phyloP scores from a whole-genome alignment of 2,797 vertebrate species.

The Chromis chromis region DNA sequence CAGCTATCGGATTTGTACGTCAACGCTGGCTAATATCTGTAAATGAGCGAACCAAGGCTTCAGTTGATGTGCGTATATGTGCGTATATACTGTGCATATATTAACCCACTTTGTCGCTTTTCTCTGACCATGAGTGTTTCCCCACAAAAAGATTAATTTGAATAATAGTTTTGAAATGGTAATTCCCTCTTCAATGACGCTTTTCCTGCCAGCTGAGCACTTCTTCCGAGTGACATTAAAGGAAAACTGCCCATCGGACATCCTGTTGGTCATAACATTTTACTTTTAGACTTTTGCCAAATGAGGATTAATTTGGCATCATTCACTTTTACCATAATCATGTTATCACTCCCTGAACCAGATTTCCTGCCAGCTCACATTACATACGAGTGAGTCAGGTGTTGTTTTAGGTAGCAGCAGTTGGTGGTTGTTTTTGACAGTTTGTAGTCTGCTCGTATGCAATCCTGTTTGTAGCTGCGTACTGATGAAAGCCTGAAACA shows the following conservation, averaged over 20 bases:
- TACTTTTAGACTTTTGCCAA: neutral
- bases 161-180: constrained; percentile 21
- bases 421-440: constrained; percentile 4
- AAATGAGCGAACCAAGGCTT: constrained; percentile 20
- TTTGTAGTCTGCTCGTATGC: neutral
- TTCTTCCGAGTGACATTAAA: neutral
- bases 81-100: neutral
- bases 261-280: constrained; percentile 11
- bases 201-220: constrained; percentile 13
- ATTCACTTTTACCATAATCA: neutral
- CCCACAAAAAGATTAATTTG: neutral
- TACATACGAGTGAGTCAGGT: constrained; percentile 13
- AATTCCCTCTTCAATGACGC: neutral
- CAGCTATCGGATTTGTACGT: constrained; percentile 17
- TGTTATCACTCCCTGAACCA: constrained; percentile 6
- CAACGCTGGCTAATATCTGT: constrained; percentile 19
- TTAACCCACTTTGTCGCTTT: neutral
- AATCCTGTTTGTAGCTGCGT: neutral
- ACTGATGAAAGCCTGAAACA: neutral
- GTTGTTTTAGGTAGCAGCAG: constrained; percentile 14
- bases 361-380: neutral
- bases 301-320: neutral
- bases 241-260: neutral
- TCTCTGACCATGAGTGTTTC: neutral
- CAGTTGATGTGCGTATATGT: constrained; percentile 3